Conservation (phyloP, 2,888 invertebrate genomes). For the Therioaphis trifolii region DNA sequence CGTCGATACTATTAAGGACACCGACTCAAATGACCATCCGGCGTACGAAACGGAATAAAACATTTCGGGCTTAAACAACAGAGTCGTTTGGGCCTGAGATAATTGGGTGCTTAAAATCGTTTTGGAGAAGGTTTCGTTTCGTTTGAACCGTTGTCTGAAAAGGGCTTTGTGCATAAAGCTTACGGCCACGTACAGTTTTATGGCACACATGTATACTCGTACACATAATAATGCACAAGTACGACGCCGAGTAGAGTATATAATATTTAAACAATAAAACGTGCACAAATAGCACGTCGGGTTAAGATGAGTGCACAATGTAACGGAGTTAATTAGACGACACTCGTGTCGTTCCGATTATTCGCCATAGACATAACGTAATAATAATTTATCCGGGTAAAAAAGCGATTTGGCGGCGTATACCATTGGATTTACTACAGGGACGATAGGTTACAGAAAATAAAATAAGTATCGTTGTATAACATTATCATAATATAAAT, state of each 20-base stretch:
- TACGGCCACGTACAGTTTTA: background rate
- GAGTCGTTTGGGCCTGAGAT: conserved; percentile 14
- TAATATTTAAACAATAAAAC: background rate
- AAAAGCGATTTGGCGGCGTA: too few relatives aligned
- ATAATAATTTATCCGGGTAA: too few relatives aligned
- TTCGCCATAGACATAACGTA: too few relatives aligned
- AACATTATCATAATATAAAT: too few relatives aligned
- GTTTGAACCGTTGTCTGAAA: conserved; percentile 1
- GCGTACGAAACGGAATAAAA: background rate
- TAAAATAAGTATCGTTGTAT: too few relatives aligned
- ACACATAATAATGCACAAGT: too few relatives aligned
- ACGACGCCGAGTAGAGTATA: background rate
- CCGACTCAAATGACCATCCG: background rate
- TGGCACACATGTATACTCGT: background rate
- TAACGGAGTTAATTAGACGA: background rate
- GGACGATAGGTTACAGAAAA: too few relatives aligned
- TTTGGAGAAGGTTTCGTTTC: conserved; percentile 10
- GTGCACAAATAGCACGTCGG: background rate
- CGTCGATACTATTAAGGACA: too few relatives aligned
- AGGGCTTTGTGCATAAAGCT: conserved; percentile 14
- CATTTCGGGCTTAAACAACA: conserved; percentile 14
- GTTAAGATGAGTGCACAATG: background rate
- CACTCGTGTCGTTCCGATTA: background rate
- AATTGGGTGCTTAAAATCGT: conserved; percentile 43
- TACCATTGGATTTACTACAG: too few relatives aligned